Base-by-base conservation (phyloP, 35 echinoderm and acorn worm species). In the Amphiura filiformis region DNA sequence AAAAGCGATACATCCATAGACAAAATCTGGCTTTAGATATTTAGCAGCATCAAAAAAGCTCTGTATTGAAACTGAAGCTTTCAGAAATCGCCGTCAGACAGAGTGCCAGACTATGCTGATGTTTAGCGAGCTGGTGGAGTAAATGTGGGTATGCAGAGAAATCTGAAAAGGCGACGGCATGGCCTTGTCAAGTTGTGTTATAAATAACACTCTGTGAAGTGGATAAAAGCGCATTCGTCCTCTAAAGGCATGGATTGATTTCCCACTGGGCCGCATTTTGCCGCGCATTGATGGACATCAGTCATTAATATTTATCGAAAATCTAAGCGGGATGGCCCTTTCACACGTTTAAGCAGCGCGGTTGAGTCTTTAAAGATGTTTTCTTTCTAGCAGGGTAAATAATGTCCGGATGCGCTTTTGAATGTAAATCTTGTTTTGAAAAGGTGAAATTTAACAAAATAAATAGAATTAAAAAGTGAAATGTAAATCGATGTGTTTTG, bases 251-350 rank as follows among this genome's bases (percentile, higher is more conserved):
- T 70, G 28, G 61, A 70, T 70, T 70, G 61, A 70, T 70, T 70
- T 70, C 61, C 61, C 61, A 70, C 7, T 13, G 26, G 61, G 61
- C 61, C 61, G 61, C 61, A 70, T 70, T 70, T 70, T 70, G 61
- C 11, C 61, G 61, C 61, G 61, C 61, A 13, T 70, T 70, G 61
- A 70, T 70, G 61, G 61, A 70, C 61, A 70, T 70, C 61, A 70
- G 61, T 70, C 61, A 70, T 70, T 70, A 70, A 70, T 70, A 70
- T 70, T 70, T 70, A 70, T 70, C 61, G 61, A 70, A 70, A 70
- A 70, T 70, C 61, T 70, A 70, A 70, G 26, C 61, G 61, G 61
- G 61, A 18, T 70, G 61, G 61, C 61, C 61, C 26, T 70, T 70
- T 70, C 61, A 70, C 61, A 70, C 61, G 28, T 70, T 70, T 30